Base-by-base conservation (phyloP, 2,797 vertebrate genomes). In the Phoebastria nigripes region DNA sequence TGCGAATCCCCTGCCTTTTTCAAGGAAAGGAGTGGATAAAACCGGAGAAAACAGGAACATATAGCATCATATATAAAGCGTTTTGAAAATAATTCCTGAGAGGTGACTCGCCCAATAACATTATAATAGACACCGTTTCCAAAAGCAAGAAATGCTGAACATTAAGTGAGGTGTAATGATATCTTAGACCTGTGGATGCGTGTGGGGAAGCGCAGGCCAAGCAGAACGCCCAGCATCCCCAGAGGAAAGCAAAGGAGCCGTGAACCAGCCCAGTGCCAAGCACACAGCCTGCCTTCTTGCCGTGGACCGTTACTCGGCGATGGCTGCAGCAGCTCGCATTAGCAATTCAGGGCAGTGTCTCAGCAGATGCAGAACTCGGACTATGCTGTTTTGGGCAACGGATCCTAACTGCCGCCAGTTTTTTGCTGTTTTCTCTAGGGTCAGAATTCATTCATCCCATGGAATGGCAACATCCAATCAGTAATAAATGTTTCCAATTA, bases 141-240 rank as follows among this genome's bases (percentile, higher is more conserved):
- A 39, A 59, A 78, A 37, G 56, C 52, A 18, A 24, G 41, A 42
- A 29, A 5, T 0, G 3, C 76, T 39, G 79, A 25, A 4, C 1
- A 0, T 11, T 1, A 5, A 10, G 56, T 0, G 14, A 49, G 39
- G 35, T 3, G 14, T 21, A 9, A 4, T 0, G 41, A n/a, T 8
- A 3, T 11, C 51, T 7, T 14, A 25, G 88, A 31, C 12, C 79
- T 12, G 47, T 6, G 21, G 37, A 26, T 12, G 46, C 1, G 4
- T 5, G 24, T 1, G 56, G n/a, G 31, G 35, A 10, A 10, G 69
- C 11, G 1, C 46, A 6, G 49, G 67, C 39, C 33, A 1, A 16
- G 21, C 49, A 51, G 35, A 35, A 6, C 10, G 1, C 13, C 51
- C 61, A 13, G 37, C 3, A 1, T 12, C 6, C 51, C 70, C 62